Conservation (phyloP, 2,113 vertebrate species). For the Hymenochirus boettgeri region DNA sequence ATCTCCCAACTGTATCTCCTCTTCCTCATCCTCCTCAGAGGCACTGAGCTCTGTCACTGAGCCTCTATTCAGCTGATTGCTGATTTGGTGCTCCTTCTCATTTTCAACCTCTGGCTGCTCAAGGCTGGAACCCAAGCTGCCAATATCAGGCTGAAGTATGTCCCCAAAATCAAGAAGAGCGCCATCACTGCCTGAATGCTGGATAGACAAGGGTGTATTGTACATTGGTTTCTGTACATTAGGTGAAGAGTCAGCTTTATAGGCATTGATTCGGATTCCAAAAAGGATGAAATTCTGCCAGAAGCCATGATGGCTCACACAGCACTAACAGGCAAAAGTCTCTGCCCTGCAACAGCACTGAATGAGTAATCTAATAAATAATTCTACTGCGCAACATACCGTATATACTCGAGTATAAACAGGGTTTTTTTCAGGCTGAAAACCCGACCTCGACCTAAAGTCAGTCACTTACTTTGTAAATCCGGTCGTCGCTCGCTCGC, state of each 20-base stretch:
- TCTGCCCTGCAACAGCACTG: too few relatives aligned
- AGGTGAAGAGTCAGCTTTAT: too few relatives aligned
- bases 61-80: constrained; percentile 48
- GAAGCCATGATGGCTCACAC: neutral
- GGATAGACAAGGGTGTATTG: constrained; percentile 39
- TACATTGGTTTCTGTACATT: too few relatives aligned
- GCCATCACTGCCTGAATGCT: constrained; percentile 82
- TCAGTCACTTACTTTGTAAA: too few relatives aligned
- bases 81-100: constrained; percentile 51
- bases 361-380: too few relatives aligned
- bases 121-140: constrained; percentile 50
- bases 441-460: too few relatives aligned
- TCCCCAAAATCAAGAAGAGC: constrained; percentile 66
- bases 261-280: too few relatives aligned
- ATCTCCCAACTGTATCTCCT: constrained; percentile 73
- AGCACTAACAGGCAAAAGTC: too few relatives aligned
- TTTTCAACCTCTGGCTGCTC: constrained; percentile 57
- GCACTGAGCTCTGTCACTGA: constrained; percentile 54
- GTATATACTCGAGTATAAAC: too few relatives aligned
- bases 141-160: constrained; percentile 56
- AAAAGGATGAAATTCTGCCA: constrained; percentile 1
- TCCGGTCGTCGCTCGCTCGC: too few relatives aligned
- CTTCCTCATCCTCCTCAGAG: constrained; percentile 51
- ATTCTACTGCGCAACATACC: too few relatives aligned
- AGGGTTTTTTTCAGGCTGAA: too few relatives aligned